Percentiles rank a stretch among this genome's conserved stretches.
Conservation (phyloP, 2,888 invertebrate genomes). For the Halocaridina rubra region DNA sequence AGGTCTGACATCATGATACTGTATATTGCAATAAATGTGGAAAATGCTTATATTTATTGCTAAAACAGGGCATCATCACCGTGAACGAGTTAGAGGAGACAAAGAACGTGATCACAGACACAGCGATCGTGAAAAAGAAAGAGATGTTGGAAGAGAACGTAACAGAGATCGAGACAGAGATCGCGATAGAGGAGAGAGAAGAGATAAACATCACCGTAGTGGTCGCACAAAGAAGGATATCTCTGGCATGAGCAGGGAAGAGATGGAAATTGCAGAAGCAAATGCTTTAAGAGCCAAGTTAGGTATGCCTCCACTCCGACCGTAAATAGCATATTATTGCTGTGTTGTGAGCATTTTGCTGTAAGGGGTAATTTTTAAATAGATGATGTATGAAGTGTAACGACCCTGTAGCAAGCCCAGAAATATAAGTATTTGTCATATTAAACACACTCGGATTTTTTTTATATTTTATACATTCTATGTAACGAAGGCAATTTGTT, state of each 20-base stretch:
- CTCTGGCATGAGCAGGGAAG: conserved; percentile 34
- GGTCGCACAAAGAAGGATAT: conserved; percentile 43
- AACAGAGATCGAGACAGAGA: conserved; percentile 49
- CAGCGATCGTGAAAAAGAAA: conserved; percentile 68
- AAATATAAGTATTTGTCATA: too few species aligned
- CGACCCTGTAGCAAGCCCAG: too few species aligned
- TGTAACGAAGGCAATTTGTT: too few species aligned
- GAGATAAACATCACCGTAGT: conserved; percentile 50
- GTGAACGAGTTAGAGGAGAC: conserved; percentile 37
- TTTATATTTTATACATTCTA: too few species aligned
- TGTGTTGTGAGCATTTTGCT: too few species aligned
- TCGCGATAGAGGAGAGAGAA: conserved; percentile 38
- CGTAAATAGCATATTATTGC: too few species aligned
- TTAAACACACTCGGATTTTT: too few species aligned
- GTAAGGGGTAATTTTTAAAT: too few species aligned
- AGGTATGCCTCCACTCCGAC: conserved; percentile 70
- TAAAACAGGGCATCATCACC: conserved; percentile 33
- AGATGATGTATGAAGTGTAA: too few species aligned
- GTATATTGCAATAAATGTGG: too few species aligned
- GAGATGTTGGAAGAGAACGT: conserved; percentile 47
- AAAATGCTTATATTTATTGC: too few species aligned
- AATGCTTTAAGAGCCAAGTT: conserved; percentile 71
- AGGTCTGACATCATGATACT: too few species aligned
- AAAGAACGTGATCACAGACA: conserved; percentile 65
- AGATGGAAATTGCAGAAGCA: conserved; percentile 68